These are phyloP conservation scores for Lacerta bilineata DNA, from an alignment of 2,797 vertebrate species.

Conservation along the genomic window DNA sequence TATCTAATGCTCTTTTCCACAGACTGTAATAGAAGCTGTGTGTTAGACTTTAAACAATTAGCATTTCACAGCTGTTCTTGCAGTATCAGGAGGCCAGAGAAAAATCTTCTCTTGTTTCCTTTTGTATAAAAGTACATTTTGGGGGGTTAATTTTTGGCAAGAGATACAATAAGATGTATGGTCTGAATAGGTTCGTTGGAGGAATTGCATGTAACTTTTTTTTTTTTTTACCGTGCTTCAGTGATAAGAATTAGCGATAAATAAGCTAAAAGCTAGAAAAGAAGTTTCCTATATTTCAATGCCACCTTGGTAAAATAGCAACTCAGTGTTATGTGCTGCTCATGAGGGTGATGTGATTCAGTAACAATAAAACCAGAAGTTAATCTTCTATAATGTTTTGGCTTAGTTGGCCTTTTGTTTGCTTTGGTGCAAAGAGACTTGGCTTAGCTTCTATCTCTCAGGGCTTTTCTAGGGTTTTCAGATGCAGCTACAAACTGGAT, in stretches of 20 bases:
- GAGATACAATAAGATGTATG: not conserved
- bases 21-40: not conserved
- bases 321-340: not conserved
- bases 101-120: conserved; percentile 33
- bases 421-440: not conserved
- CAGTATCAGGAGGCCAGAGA: conserved; percentile 12
- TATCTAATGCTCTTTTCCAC: conserved; percentile 5
- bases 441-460: not conserved
- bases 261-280: not conserved
- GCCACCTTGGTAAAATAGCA: not conserved
- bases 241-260: conserved; percentile 16
- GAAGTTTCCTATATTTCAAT: not conserved
- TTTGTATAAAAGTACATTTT: conserved; percentile 10
- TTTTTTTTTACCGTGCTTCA: not conserved
- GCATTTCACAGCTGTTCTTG: conserved; percentile 30
- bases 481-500: not conserved
- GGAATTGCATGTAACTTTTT: not conserved
- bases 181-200: conserved; percentile 13
- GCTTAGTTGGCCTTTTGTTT: not conserved
- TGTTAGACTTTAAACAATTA: conserved; percentile 24
- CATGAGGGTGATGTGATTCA: not conserved
- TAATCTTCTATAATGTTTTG: not conserved
- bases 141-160: conserved; percentile 8
- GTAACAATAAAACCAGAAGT: not conserved
- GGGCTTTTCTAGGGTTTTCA: not conserved